Evolutionary conservation across 2,113 vertebrate species (phyloP).

Genomic region (Lynx canadensis): DNA sequence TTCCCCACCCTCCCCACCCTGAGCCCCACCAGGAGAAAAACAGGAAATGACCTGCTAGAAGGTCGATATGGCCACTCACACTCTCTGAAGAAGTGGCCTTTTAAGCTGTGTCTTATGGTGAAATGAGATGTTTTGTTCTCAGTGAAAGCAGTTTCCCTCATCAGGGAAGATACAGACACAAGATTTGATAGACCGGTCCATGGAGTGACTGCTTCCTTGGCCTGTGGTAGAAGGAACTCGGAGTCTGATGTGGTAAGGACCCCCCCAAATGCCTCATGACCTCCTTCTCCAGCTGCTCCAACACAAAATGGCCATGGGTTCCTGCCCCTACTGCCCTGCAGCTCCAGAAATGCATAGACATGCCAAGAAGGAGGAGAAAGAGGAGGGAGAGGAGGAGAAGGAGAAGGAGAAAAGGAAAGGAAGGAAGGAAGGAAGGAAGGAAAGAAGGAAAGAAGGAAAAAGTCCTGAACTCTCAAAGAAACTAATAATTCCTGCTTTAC

Average conservation of each 20-base stretch:
- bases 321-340: not conserved
- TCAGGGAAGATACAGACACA: not conserved
- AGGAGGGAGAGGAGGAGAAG: not conserved
- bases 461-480: not conserved
- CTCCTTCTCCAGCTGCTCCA: too few species aligned
- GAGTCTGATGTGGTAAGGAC: not conserved
- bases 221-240: too few species aligned
- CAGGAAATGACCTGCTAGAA: not conserved
- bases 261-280: not conserved
- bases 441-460: accelerated
- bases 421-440: accelerated
- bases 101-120: not conserved
- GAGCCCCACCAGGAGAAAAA: not conserved
- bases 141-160: not conserved
- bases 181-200: not conserved
- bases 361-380: not conserved
- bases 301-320: not conserved
- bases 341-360: not conserved
- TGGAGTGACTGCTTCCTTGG: too few species aligned
- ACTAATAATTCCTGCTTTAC: conserved; percentile 11
- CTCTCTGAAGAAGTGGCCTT: not conserved
- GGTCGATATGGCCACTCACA: too few species aligned
- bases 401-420: not conserved
- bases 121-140: not conserved
- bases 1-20: too few species aligned